These are phyloP conservation scores for Hycleus phaleratus DNA, from an alignment of 1,140 invertebrate genomes.

Conservation along the genomic window DNA sequence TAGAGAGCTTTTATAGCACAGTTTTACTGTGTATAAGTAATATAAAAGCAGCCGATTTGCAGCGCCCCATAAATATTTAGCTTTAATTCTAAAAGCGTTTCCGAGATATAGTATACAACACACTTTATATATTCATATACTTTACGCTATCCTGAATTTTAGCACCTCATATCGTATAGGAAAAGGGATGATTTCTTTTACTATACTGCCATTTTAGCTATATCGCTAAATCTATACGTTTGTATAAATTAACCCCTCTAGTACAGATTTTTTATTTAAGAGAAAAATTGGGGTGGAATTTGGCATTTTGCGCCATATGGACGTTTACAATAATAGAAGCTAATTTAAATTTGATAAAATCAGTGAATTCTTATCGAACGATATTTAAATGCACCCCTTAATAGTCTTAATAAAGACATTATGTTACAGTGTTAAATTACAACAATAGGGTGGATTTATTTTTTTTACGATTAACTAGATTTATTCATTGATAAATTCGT, in stretches of 20 bases:
- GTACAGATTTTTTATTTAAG: too few species aligned
- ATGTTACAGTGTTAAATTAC: too few species aligned
- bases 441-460: too few species aligned
- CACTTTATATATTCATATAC: conserved; percentile 38
- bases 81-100: conserved; percentile 41
- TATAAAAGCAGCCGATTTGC: conserved; percentile 42
- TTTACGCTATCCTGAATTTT: conserved; percentile 23
- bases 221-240: too few species aligned
- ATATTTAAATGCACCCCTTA: conserved; percentile 1
- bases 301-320: too few species aligned
- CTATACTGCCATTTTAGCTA: too few species aligned
- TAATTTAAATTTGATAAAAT: conserved; percentile 15
- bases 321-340: conserved; percentile 1
- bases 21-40: conserved; percentile 42
- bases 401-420: too few species aligned
- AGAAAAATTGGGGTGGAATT: too few species aligned
- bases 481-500: too few species aligned
- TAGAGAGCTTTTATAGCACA: conserved; percentile 41
- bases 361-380: not conserved
- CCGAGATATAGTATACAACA: conserved; percentile 26
- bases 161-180: conserved; percentile 2
- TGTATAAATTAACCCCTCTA: too few species aligned
- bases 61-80: conserved; percentile 42
- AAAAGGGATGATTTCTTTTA: too few species aligned
- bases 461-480: too few species aligned